phyloP scores from a whole-genome alignment of 2,888 invertebrate genomes.

The Trachelus iudaicus region DNA sequence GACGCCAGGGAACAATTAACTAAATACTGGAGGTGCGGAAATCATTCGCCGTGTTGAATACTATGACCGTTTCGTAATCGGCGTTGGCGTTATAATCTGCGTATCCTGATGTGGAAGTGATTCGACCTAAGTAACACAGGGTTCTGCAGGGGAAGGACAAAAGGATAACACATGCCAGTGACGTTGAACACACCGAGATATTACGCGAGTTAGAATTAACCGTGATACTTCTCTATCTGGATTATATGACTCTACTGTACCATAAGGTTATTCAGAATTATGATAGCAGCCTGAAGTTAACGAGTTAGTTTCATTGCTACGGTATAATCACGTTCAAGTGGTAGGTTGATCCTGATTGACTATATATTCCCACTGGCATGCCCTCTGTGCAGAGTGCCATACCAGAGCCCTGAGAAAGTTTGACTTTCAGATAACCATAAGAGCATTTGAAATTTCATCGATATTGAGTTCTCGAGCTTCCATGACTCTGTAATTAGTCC shows the following conservation, averaged over 20 bases:
- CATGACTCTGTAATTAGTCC: neutral
- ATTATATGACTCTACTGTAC: neutral
- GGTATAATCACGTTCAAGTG: no score
- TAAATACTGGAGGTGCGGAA: neutral
- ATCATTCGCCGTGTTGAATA: neutral
- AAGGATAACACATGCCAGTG: neutral
- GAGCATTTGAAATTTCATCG: neutral
- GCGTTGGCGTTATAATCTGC: neutral
- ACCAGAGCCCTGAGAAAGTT: neutral
- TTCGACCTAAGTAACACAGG: neutral
- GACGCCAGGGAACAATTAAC: neutral
- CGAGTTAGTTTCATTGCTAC: neutral
- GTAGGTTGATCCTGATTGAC: neutral
- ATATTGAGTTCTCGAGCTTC: neutral
- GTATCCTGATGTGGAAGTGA: neutral
- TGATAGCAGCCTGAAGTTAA: neutral
- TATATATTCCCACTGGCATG: neutral
- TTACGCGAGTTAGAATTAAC: neutral
- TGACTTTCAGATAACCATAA: neutral
- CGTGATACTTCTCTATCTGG: neutral
- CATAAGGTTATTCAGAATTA: neutral
- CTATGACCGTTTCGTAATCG: neutral
- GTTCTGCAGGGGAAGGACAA: neutral
- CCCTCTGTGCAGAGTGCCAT: neutral
- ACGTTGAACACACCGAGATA: neutral